A percentile compares a stretch with the other conserved stretches of the same genome.
These are phyloP conservation scores for Melanocharis versteri DNA, from an alignment of 2,113 vertebrate species.

Conservation along the genomic window DNA sequence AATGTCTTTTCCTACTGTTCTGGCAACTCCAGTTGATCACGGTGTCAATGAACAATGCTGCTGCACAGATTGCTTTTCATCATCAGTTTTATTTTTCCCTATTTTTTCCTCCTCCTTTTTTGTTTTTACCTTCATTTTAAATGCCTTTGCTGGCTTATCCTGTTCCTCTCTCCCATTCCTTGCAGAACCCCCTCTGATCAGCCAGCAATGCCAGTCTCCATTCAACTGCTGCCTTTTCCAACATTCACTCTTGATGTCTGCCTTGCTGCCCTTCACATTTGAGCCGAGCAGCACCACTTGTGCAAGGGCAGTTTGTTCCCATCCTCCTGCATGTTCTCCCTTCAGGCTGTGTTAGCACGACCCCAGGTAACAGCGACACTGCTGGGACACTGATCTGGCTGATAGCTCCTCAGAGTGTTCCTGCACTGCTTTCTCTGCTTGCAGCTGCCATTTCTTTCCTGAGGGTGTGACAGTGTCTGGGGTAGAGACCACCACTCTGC, in stretches of 20 bases:
- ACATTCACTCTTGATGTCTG: neutral
- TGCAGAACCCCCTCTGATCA: neutral
- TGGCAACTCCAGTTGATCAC: neutral
- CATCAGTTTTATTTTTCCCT: neutral
- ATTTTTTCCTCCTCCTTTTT: neutral
- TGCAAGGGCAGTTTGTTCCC: neutral
- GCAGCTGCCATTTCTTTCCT: neutral
- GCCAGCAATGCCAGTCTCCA: neutral
- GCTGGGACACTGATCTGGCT: neutral
- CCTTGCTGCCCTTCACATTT: neutral
- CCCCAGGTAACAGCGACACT: neutral
- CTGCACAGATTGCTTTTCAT: neutral
- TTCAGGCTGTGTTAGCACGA: neutral
- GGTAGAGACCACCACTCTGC: neutral
- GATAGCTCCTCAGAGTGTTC: neutral
- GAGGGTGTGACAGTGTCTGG: neutral
- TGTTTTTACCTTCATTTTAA: neutral
- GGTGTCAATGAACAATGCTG: neutral
- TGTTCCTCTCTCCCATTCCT: neutral
- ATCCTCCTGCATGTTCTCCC: neutral
- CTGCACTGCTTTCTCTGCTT: neutral
- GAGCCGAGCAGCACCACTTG: neutral
- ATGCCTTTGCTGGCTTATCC: neutral
- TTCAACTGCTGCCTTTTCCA: neutral
- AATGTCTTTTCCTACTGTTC: neutral